These are phyloP conservation scores for Polydrusus pterygomalis DNA, from an alignment of 2,888 invertebrate genomes.

Conservation along the genomic window DNA sequence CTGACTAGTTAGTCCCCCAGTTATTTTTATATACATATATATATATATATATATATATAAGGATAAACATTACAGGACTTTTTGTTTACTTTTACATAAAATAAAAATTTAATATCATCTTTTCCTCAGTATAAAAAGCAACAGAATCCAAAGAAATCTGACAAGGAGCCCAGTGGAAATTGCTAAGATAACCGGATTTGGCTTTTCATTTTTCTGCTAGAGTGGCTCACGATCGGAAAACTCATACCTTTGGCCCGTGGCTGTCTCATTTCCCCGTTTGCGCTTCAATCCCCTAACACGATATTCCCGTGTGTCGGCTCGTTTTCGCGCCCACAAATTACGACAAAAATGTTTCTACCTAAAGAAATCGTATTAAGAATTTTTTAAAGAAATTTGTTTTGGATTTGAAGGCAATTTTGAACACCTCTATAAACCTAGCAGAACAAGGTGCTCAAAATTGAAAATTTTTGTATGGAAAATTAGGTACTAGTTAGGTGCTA, in stretches of 20 bases:
- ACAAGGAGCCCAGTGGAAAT: conserved; percentile 67
- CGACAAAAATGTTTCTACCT: conserved; percentile 45
- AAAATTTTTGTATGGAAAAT: too few species aligned
- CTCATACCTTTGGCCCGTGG: conserved; percentile 55
- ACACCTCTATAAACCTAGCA: too few species aligned
- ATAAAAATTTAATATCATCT: conserved; percentile 6
- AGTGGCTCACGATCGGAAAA: conserved; percentile 65
- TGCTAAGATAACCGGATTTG: conserved; percentile 75
- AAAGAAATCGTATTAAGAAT: conserved; percentile 36
- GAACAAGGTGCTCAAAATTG: too few species aligned
- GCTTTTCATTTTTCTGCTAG: conserved; percentile 75
- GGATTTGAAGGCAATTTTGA: too few species aligned
- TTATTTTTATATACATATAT: too few species aligned
- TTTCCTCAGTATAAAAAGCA: conserved; percentile 27
- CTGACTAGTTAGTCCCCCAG: too few species aligned
- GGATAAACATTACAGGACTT: too few species aligned
- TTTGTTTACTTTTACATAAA: not conserved
- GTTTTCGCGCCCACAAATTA: conserved; percentile 51
- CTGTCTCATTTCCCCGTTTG: conserved; percentile 56
- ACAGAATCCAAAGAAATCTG: conserved; percentile 37
- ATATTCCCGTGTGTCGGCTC: conserved; percentile 54
- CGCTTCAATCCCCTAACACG: conserved; percentile 53
- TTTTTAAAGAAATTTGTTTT: too few species aligned
- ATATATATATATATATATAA: too few species aligned
- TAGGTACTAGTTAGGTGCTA: too few species aligned